These are phyloP conservation scores for Lepidothrix coronata DNA, from an alignment of 2,113 vertebrate species.

Conservation along the genomic window DNA sequence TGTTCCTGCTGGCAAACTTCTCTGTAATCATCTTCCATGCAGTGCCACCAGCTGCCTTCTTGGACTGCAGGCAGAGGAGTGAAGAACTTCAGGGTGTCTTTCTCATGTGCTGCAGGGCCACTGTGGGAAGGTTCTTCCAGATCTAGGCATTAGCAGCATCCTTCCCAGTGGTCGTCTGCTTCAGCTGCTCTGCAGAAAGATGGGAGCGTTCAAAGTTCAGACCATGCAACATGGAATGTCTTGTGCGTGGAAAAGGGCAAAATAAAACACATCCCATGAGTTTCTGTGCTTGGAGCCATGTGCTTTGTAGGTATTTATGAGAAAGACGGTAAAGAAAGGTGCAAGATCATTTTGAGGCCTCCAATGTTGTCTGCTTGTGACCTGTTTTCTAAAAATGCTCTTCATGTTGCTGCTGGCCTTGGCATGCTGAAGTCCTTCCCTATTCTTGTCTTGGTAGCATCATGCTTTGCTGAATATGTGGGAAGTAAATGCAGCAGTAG, in stretches of 20 bases:
- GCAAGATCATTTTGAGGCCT: background rate
- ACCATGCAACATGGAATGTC: fast-evolving
- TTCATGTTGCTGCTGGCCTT: background rate
- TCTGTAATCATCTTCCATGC: fast-evolving
- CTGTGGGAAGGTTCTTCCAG: background rate
- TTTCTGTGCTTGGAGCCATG: background rate
- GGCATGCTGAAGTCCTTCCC: background rate
- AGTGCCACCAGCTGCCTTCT: background rate
- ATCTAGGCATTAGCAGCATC: background rate
- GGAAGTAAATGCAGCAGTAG: background rate
- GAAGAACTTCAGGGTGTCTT: background rate
- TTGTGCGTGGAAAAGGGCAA: background rate
- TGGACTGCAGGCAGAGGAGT: background rate
- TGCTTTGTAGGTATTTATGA: background rate
- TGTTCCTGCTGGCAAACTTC: background rate
- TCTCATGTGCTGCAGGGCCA: background rate
- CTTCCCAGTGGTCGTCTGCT: background rate
- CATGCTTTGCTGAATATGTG: background rate
- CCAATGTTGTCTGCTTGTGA: background rate
- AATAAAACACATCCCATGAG: background rate
- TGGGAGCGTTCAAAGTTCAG: fast-evolving
- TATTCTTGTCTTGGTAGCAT: background rate
- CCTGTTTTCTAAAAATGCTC: background rate
- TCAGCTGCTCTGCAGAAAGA: background rate
- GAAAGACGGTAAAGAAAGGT: background rate